These are phyloP conservation scores for Kryptopterus vitreolus DNA, from an alignment of 2,797 vertebrate species.

Conservation along the genomic window DNA sequence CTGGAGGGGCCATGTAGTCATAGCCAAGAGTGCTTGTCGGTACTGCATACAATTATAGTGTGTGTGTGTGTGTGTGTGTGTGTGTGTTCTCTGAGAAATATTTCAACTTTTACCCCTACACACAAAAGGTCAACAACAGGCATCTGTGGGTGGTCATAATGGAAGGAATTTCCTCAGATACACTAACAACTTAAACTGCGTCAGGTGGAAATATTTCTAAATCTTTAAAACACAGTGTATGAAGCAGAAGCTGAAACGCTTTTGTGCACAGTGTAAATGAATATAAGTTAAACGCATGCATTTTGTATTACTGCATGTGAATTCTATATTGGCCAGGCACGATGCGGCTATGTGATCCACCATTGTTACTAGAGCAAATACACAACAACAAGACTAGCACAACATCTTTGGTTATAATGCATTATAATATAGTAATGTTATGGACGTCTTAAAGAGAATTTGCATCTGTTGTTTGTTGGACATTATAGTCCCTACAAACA, in stretches of 20 bases:
- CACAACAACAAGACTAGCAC: background rate
- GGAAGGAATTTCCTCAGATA: conserved; percentile 37
- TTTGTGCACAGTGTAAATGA: background rate
- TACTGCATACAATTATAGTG: no score
- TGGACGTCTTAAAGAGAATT: background rate
- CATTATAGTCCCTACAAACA: background rate
- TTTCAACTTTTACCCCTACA: background rate
- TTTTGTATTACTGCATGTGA: background rate
- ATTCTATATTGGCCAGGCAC: background rate
- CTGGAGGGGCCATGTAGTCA: background rate
- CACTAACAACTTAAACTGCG: conserved; percentile 20
- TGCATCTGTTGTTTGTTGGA: background rate
- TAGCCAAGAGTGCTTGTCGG: background rate
- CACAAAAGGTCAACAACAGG: background rate
- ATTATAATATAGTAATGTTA: background rate
- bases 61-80: background rate
- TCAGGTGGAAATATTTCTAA: conserved; percentile 19
- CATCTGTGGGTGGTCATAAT: conserved; percentile 46
- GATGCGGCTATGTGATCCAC: background rate
- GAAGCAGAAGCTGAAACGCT: background rate
- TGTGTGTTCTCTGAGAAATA: background rate
- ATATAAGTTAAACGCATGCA: background rate
- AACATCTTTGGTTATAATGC: background rate
- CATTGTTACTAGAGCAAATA: background rate
- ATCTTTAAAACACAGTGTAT: background rate